phyloP scores from a whole-genome alignment of 2,888 invertebrate genomes.

The Branchellion lobata region DNA sequence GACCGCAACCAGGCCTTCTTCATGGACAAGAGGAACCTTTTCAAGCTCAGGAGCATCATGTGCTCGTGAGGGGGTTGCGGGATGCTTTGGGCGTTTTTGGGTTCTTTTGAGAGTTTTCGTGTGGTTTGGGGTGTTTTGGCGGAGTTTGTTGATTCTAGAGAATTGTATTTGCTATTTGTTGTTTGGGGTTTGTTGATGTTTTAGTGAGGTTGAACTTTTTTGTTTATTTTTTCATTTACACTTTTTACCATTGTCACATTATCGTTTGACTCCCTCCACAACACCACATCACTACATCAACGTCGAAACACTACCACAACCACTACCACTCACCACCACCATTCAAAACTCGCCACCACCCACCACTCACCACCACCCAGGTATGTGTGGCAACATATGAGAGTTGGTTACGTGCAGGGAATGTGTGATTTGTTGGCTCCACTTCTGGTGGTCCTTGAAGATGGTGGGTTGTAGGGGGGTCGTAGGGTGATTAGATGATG shows the following conservation, averaged over 20 bases:
- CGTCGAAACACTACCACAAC: no score
- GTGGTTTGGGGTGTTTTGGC: background rate
- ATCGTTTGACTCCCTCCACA: no score
- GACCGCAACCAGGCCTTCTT: slow-evolving; percentile 93
- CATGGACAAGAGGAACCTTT: slow-evolving; percentile 77
- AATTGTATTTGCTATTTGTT: background rate
- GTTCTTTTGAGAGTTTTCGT: no score
- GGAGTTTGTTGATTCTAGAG: background rate
- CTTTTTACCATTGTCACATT: no score
- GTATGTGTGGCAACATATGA: slow-evolving; percentile 94
- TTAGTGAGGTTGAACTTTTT: no score
- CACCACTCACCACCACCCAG: slow-evolving; percentile 62
- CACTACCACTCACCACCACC: no score
- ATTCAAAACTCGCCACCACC: no score
- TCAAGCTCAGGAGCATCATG: slow-evolving; percentile 89
- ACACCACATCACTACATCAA: no score
- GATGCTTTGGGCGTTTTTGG: background rate
- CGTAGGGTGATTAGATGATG: no score
- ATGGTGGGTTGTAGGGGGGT: slow-evolving; percentile 66
- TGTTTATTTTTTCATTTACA: no score
- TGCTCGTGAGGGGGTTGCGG: slow-evolving; percentile 74
- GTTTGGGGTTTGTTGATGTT: no score
- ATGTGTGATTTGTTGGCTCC: slow-evolving; percentile 96
- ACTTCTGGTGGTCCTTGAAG: slow-evolving; percentile 83
- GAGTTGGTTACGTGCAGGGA: slow-evolving; percentile 92